A percentile compares a stretch with the other conserved stretches of the same genome.
Evolutionary conservation across 2,113 vertebrate species (phyloP).

Genomic region (Hydrochoerus hydrochaeris): DNA sequence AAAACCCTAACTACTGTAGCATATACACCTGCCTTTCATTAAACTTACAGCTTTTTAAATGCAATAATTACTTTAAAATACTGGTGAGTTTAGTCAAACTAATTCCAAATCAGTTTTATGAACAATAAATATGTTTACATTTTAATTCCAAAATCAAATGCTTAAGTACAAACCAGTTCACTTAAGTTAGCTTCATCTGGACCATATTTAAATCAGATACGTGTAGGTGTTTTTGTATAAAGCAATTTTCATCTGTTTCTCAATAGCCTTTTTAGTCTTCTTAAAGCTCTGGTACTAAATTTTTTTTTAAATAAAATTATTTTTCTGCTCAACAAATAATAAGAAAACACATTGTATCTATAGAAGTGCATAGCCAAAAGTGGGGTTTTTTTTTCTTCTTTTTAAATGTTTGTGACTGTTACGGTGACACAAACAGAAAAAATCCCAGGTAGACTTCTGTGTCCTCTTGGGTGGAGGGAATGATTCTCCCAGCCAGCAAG

Average conservation of each 20-base stretch:
- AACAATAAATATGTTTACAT: neutral
- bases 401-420: neutral
- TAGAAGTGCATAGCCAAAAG: neutral
- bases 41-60: constrained; percentile 25
- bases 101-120: neutral
- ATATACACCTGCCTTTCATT: neutral
- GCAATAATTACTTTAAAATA: neutral
- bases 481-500: neutral
- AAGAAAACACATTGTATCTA: neutral
- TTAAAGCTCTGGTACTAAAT: neutral
- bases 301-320: constrained; percentile 6
- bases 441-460: neutral
- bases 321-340: constrained; percentile 28
- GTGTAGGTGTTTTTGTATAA: neutral
- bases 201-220: constrained; percentile 12
- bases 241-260: constrained; percentile 8
- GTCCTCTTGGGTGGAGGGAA: neutral
- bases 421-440: constrained; percentile 36
- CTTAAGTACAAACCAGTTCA: neutral
- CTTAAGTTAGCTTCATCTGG: neutral
- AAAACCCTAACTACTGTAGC: neutral
- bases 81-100: constrained; percentile 31
- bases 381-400: no score
- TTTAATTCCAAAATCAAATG: constrained; percentile 17
- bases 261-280: constrained; percentile 16